Evolutionary conservation across 2,888 invertebrate genomes (phyloP).

Genomic region (Melanostoma scalare): DNA sequence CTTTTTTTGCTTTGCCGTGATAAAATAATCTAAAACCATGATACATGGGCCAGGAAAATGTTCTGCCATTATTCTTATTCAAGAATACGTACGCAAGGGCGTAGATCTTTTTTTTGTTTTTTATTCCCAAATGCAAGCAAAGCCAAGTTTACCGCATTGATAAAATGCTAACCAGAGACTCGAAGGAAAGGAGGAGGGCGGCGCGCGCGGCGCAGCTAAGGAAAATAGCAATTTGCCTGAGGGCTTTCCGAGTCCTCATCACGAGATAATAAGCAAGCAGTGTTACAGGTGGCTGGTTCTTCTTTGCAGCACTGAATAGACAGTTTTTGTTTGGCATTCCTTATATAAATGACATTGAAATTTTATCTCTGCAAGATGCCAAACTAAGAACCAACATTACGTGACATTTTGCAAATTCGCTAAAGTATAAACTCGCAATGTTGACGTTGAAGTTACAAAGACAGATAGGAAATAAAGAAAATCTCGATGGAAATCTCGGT

Average conservation of each 20-base stretch:
- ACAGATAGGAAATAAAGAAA: not conserved
- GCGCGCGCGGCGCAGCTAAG: not conserved
- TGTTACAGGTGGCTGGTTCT: conserved; percentile 43
- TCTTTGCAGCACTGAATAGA: conserved; percentile 2
- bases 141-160: conserved; percentile 10
- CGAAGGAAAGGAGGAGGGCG: not conserved
- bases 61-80: conserved; percentile 34
- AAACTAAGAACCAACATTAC: conserved; percentile 10
- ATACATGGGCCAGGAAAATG: conserved; percentile 27
- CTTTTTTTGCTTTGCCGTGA: too few species aligned
- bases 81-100: conserved; percentile 17
- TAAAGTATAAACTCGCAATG: not conserved
- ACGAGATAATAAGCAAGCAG: conserved; percentile 18
- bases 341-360: conserved; percentile 22
- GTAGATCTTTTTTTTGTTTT: conserved; percentile 14
- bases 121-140: conserved; percentile 26
- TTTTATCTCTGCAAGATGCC: conserved; percentile 20
- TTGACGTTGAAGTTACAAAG: conserved; percentile 4
- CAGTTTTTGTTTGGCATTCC: conserved; percentile 6
- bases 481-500: not conserved
- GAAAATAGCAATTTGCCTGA: conserved; percentile 34
- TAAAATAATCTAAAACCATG: conserved; percentile 27
- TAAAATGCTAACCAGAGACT: conserved; percentile 16
- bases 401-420: not conserved
- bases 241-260: conserved; percentile 29